Percentiles rank a stretch among this genome's conserved stretches.
phyloP scores from a whole-genome alignment of 2,888 invertebrate species.

The Xanthia togata region DNA sequence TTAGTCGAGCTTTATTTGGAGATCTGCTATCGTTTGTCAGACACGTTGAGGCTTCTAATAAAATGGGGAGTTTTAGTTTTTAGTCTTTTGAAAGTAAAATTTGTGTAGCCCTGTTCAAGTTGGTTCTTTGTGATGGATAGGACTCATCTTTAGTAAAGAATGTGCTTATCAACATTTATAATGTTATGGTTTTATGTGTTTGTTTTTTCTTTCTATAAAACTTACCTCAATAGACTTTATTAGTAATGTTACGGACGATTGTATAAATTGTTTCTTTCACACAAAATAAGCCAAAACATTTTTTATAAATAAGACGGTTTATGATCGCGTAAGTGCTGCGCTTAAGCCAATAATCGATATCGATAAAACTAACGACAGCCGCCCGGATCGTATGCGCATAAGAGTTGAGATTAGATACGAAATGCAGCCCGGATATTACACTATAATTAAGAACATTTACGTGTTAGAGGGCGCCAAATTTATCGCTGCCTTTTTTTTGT shows the following conservation, averaged over 20 bases:
- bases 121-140: slow-evolving; percentile 15
- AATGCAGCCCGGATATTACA: slow-evolving; percentile 87
- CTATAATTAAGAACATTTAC: slow-evolving; percentile 90
- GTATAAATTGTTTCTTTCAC: slow-evolving; percentile 41
- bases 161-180: background rate
- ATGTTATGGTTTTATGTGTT: background rate
- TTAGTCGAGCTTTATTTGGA: slow-evolving; percentile 81
- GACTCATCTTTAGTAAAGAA: slow-evolving; percentile 2
- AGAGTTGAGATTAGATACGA: slow-evolving; percentile 87
- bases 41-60: slow-evolving; percentile 72
- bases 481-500: slow-evolving; percentile 90
- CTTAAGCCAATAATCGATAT: slow-evolving; percentile 65
- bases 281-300: slow-evolving; percentile 45
- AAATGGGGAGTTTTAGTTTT: slow-evolving; percentile 67
- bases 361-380: slow-evolving; percentile 63
- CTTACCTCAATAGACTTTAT: background rate
- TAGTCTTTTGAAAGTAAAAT: slow-evolving; percentile 59
- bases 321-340: slow-evolving; percentile 60
- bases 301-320: slow-evolving; percentile 52
- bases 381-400: slow-evolving; percentile 75
- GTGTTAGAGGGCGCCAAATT: slow-evolving; percentile 89
- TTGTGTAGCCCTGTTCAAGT: slow-evolving; percentile 28
- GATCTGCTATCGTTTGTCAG: slow-evolving; percentile 79
- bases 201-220: background rate
- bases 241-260: slow-evolving; percentile 22